Conservation (phyloP, 1,140 invertebrate species). For the Sycobia sp. region DNA sequence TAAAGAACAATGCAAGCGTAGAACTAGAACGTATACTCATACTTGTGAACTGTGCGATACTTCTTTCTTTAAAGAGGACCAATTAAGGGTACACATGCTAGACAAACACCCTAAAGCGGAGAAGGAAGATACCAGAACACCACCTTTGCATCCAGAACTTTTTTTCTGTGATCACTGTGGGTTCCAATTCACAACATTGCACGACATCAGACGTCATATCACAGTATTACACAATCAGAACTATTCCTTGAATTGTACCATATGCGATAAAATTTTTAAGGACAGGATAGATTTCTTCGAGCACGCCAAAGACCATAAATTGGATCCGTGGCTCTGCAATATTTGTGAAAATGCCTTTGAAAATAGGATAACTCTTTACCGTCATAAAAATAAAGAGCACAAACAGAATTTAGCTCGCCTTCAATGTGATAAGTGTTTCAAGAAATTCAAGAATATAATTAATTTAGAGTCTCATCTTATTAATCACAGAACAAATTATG, state of each 20-base stretch:
- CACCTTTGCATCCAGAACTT: too few relatives aligned
- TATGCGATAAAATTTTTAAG: neutral
- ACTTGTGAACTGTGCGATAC: too few relatives aligned
- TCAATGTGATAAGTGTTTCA: conserved; percentile 59
- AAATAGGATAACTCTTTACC: conserved; percentile 52
- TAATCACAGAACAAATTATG: conserved; percentile 57
- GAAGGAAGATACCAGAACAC: too few relatives aligned
- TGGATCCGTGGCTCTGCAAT: conserved; percentile 53
- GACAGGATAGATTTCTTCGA: neutral
- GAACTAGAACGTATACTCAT: too few relatives aligned
- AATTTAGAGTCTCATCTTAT: too few relatives aligned
- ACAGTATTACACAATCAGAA: neutral
- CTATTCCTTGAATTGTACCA: neutral
- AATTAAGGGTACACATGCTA: too few relatives aligned
- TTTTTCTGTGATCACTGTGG: neutral
- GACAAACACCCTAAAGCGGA: too few relatives aligned
- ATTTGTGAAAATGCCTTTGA: conserved; percentile 68
- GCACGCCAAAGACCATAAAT: neutral
- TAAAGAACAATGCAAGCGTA: too few relatives aligned
- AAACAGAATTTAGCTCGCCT: conserved; percentile 32
- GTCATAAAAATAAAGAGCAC: conserved; percentile 35
- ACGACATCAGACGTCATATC: neutral
- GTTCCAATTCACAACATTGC: neutral
- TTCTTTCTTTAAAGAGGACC: too few relatives aligned
- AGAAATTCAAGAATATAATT: conserved; percentile 59